A percentile compares a stretch with the other conserved stretches of the same genome.
phyloP scores from a whole-genome alignment of 2,797 vertebrate genomes.

The Anabacerthia variegaticeps region DNA sequence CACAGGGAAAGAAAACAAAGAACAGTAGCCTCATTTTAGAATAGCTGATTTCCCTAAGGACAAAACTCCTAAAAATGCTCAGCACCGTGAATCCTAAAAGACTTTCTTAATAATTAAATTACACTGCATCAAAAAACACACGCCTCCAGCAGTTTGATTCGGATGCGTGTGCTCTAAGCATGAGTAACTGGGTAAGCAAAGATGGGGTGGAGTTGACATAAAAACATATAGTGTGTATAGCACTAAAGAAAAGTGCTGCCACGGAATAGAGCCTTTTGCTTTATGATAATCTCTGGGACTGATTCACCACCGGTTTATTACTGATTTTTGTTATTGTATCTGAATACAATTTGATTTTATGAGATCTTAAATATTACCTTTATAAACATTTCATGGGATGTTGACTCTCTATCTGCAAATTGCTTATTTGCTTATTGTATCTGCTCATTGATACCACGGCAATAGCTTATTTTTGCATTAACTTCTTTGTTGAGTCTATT shows the following conservation, averaged over 20 bases:
- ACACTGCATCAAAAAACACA: conserved; percentile 1
- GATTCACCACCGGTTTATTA: conserved; percentile 46
- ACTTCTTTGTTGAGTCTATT: conserved; percentile 39
- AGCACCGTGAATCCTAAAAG: background rate
- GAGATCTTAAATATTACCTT: conserved; percentile 67
- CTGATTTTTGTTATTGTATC: conserved; percentile 46
- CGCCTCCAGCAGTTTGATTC: background rate
- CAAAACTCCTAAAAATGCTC: background rate
- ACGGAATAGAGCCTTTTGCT: background rate
- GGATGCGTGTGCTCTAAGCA: background rate
- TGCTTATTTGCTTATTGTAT: conserved; percentile 61
- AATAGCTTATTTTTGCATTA: conserved; percentile 60
- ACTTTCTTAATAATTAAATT: conserved; percentile 45
- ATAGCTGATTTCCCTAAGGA: background rate
- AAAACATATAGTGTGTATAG: background rate
- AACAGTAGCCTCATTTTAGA: background rate
- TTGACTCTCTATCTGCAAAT: conserved; percentile 59
- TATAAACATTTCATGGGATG: conserved; percentile 69
- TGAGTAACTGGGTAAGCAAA: background rate
- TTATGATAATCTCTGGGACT: conserved; percentile 5
- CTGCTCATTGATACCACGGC: conserved; percentile 32
- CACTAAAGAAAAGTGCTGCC: background rate
- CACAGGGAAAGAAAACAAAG: background rate
- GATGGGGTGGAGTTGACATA: background rate
- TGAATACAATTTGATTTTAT: conserved; percentile 62